A percentile compares a stretch with the other conserved stretches of the same genome.
Conservation (phyloP, 2,888 invertebrate species). For the Drosophila kokeensis region DNA sequence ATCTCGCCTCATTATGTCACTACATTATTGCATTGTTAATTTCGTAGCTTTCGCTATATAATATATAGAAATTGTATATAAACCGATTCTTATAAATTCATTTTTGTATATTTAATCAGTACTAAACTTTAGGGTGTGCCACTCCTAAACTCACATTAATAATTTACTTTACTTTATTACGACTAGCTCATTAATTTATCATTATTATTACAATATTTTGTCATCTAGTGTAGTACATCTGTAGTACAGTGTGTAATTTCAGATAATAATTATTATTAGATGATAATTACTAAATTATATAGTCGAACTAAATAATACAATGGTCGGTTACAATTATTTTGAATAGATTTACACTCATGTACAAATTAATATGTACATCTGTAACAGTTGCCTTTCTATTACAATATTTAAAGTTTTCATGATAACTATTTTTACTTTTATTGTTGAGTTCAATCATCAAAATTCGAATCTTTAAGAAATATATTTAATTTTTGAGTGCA, state of each 20-base stretch:
- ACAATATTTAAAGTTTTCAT: background rate
- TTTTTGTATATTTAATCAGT: slow-evolving; percentile 76
- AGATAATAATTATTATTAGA: background rate
- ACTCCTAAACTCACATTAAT: slow-evolving; percentile 63
- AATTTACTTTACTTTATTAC: slow-evolving; percentile 47
- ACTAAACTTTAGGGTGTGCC: slow-evolving; percentile 59
- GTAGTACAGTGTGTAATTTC: slow-evolving; percentile 7
- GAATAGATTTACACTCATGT: background rate
- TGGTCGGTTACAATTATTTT: background rate
- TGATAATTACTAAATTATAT: background rate
- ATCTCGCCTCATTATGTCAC: slow-evolving; percentile 3
- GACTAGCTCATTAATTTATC: slow-evolving; percentile 23
- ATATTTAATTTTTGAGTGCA: background rate
- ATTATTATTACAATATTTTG: slow-evolving; percentile 24
- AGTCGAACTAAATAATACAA: background rate
- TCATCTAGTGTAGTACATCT: slow-evolving; percentile 4
- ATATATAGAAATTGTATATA: slow-evolving; percentile 60
- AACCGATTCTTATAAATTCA: slow-evolving; percentile 76
- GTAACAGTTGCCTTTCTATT: background rate
- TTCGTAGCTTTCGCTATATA: slow-evolving; percentile 17
- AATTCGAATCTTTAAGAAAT: background rate
- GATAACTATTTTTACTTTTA: background rate
- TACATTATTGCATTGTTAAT: slow-evolving; percentile 13
- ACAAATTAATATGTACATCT: background rate
- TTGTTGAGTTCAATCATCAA: background rate